Base-by-base conservation (phyloP, 2,113 vertebrate species). In the Telmatochromis brichardi region DNA sequence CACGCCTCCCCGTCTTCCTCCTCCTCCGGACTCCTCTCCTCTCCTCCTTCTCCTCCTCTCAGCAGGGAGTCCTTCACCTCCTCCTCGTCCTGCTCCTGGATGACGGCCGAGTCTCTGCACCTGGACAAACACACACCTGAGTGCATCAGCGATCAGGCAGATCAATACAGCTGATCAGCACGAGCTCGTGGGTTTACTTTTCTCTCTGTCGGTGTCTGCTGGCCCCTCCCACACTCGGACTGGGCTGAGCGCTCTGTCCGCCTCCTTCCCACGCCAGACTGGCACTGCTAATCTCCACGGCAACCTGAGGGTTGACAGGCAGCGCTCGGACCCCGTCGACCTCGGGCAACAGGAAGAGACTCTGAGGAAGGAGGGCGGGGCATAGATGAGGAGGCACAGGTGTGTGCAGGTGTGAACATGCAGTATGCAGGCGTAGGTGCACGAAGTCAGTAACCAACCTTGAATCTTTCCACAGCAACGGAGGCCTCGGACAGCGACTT, bases 321-420 rank as follows among this genome's bases (percentile, higher is more conserved):
- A 95, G 96, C 88, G 96, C 97, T 95, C 96, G 97, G 96, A 97
- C 94, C 90, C 96, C 96, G 92, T 97, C 97, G 93, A 99, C 96
- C 97, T 99, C 98, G 35, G 98, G 97, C 97, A 98, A 97, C 96
- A 99, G 95, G 96, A 99, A 97, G 94, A 99, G 97, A 96, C 97
- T 98, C 98, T 98, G 97, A 96, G 96, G 94, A 96, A 23, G 33
- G 33, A 65, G 3, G 55, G 26, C 13, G 33, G 17, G 4, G 17
- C 63, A 65, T 21, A 8, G 31, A 57, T 14, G 17, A 35, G 33
- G 28, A 76, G 71, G 4, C 60, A 5, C 33, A 65, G 60, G 19
- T 65, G 60, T 65, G 10, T 37, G 4, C 33, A 65, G 31, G 60
- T 63, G 58, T 76, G 14, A 76, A 26, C 14, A 17, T 28, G 68